Evolutionary conservation across 2,888 invertebrate genomes (phyloP), one percentile per base, ranked within the genome.

Genomic region (Trissolcus japonicus): DNA sequence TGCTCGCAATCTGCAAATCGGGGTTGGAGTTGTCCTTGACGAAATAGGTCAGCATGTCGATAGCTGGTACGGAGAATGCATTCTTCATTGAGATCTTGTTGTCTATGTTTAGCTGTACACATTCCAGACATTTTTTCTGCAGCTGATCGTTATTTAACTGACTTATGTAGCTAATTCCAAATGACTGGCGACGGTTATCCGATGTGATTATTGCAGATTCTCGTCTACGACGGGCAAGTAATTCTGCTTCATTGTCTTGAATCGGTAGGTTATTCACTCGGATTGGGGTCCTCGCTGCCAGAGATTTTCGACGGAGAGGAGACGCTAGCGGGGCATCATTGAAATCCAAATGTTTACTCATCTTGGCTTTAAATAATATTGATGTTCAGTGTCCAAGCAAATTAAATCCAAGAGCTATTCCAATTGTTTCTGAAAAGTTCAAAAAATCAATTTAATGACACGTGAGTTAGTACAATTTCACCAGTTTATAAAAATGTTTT

Each of bases 51-150:
- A 98, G 93, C 82, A 95, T 94, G 86, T 98, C 97, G 82, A 98
- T 97, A 57, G 97, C 91, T 80, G 95, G 94, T 2, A 97, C 90
- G 80, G 93, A 94, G 92, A 97, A 98, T 0, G 96, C 97, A 91
- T 97, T 97, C 86, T 96, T 96, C 62, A 93, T 91, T 83, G 93
- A 96, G 81, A 98, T 95, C 93, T 96, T 97, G 61, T 88, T 88
- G 69, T 88, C 86, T 0, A 84, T 72, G 35, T 76, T 83, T 1
- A 88, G 77, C 60, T 87, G 84, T 41, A 88, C 84, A 48, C 88
- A 88, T 14, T 86, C 81, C 1, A 82, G 76, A n/a, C 87, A 83
- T 11, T 83, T 82, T 53, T 86, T 85, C 0, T 71, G 69, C 40
- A 88, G 82, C 66, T 87, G 84, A 0, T 80, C 75, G 0, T 56